phyloP scores from a whole-genome alignment of 23 tunicate species.

The Trididemnum nubilum region DNA sequence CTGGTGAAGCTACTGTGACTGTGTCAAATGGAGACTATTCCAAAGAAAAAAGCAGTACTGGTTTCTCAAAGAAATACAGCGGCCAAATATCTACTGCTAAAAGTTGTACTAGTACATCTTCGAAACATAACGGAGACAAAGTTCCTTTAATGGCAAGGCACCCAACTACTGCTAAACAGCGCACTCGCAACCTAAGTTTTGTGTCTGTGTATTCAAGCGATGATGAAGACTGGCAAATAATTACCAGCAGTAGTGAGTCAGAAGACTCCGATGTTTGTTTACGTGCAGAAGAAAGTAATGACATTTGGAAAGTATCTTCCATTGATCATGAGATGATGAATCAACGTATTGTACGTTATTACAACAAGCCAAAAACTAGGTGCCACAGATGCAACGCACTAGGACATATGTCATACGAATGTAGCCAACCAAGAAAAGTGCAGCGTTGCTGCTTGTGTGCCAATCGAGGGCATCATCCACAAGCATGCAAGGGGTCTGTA shows the following conservation, averaged over 20 bases:
- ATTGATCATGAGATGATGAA: not conserved
- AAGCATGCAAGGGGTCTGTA: not conserved
- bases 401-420: conserved; percentile 22
- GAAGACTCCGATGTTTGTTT: not conserved
- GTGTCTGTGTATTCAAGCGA: not conserved
- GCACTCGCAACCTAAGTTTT: too few relatives aligned
- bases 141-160: too few relatives aligned
- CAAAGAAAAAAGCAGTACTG: not conserved
- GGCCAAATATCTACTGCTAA: not conserved
- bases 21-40: too few relatives aligned
- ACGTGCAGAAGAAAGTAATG: not conserved
- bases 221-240: conserved; percentile 28
- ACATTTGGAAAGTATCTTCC: conserved; percentile 11
- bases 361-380: not conserved
- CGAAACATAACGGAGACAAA: not conserved
- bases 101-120: not conserved
- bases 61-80: not conserved
- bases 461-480: not conserved
- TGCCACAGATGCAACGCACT: conserved; percentile 32
- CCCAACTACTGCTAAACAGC: too few relatives aligned
- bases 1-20: too few relatives aligned
- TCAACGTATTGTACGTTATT: conserved; percentile 10
- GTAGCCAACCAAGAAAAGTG: conserved; percentile 22
- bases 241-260: not conserved
- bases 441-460: conserved; percentile 35